Evolutionary conservation across 2,797 vertebrate genomes (phyloP).

Genomic region (Carcharodon carcharias): DNA sequence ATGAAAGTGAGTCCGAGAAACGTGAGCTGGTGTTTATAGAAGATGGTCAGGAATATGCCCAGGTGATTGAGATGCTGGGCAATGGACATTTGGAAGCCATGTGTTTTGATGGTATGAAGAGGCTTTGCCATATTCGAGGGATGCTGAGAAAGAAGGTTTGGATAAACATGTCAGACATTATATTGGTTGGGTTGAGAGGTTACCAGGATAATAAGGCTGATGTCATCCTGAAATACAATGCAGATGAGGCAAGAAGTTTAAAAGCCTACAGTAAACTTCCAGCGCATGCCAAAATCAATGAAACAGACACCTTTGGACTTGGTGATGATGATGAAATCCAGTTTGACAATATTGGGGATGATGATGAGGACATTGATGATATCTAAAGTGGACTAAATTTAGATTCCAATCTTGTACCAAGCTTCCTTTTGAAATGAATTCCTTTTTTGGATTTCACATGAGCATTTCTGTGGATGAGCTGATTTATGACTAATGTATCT

Average conservation of each 20-base stretch:
- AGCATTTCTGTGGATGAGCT: too few species aligned
- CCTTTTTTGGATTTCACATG: too few species aligned
- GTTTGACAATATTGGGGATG: constrained; percentile 71
- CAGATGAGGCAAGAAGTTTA: constrained; percentile 94
- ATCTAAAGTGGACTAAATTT: too few species aligned
- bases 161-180: too few species aligned
- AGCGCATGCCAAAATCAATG: constrained; percentile 97
- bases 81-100: constrained; percentile 95
- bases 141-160: constrained; percentile 96
- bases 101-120: constrained; percentile 96
- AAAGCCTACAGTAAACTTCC: constrained; percentile 97
- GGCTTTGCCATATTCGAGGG: constrained; percentile 97
- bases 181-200: too few species aligned
- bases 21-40: constrained; percentile 97
- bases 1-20: constrained; percentile 97
- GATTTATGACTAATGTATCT: too few species aligned
- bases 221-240: constrained; percentile 97
- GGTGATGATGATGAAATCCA: constrained; percentile 73
- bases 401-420: too few species aligned
- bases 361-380: constrained; percentile 95
- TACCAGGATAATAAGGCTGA: constrained; percentile 93
- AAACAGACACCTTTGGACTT: constrained; percentile 89
- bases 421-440: too few species aligned
- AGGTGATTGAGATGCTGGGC: constrained; percentile 98
- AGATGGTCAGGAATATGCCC: constrained; percentile 96